Percentiles rank a stretch among this genome's conserved stretches.
Evolutionary conservation across 1,140 invertebrate genomes (phyloP).

Genomic region (Drosophila insularis): DNA sequence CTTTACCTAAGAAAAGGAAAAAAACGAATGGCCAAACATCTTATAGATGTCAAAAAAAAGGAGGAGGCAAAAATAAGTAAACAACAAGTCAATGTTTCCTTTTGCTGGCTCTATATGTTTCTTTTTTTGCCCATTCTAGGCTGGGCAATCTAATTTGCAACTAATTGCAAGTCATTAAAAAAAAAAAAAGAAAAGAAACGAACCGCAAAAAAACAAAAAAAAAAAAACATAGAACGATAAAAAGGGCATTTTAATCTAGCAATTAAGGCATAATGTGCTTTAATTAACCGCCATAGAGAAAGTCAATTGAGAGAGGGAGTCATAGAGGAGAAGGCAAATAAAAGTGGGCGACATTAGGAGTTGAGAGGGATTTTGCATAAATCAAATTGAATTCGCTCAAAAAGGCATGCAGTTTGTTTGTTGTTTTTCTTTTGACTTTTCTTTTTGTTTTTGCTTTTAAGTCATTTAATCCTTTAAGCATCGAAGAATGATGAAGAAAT

Average conservation of each 20-base stretch:
- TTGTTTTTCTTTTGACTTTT: conserved; percentile 23
- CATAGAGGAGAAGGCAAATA: too few relatives aligned
- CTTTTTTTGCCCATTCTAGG: neutral
- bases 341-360: too few relatives aligned
- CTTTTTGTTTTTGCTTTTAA: conserved; percentile 64
- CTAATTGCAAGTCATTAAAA: conserved; percentile 76
- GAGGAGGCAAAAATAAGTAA: conserved; percentile 31
- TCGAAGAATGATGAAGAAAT: conserved; percentile 63
- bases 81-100: neutral
- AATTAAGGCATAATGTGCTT: conserved; percentile 75
- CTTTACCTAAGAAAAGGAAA: too few relatives aligned
- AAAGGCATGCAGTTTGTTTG: conserved; percentile 73
- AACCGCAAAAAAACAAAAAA: neutral
- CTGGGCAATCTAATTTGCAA: conserved; percentile 62
- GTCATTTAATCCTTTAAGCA: conserved; percentile 80
- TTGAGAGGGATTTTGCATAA: neutral
- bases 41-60: conserved; percentile 50
- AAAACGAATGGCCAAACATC: too few relatives aligned
- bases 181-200: neutral
- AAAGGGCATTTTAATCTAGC: conserved; percentile 68
- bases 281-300: conserved; percentile 74
- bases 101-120: neutral
- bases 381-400: conserved; percentile 75
- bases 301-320: neutral
- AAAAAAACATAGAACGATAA: conserved; percentile 27